A percentile compares a stretch with the other conserved stretches of the same genome.
Conservation (phyloP, 37 sponge, comb jelly and placozoan genomes). For the Diacarnus erythraeanus region DNA sequence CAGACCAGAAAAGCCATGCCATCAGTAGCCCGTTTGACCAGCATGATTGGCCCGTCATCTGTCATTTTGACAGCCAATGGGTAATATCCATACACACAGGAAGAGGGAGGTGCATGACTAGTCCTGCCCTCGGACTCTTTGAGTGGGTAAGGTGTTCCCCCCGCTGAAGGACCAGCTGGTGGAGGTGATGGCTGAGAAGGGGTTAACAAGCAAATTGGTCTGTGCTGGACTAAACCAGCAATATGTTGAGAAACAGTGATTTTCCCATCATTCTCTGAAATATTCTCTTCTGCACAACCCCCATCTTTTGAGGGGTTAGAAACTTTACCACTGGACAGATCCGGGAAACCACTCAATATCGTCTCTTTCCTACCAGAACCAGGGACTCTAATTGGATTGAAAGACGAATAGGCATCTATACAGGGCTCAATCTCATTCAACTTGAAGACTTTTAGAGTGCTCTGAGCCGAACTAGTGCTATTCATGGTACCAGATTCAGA, state of each 20-base stretch:
- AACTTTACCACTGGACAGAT: neutral
- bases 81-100: slow-evolving; percentile 20
- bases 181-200: slow-evolving; percentile 6
- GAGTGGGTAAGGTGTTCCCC: neutral
- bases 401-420: neutral
- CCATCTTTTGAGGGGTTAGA: neutral
- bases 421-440: slow-evolving; percentile 50
- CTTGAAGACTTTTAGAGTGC: slow-evolving; percentile 53
- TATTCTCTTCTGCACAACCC: neutral
- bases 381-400: neutral
- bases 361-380: neutral
- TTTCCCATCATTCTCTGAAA: neutral
- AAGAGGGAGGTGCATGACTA: neutral
- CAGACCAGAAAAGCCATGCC: slow-evolving; percentile 50
- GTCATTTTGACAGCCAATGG: slow-evolving; percentile 35
- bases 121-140: no score
- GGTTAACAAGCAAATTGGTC: slow-evolving; percentile 55
- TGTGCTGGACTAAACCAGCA: slow-evolving; percentile 69
- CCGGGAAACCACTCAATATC: neutral
- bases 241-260: slow-evolving; percentile 37
- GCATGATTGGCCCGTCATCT: slow-evolving; percentile 54
- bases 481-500: slow-evolving; percentile 1
- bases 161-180: neutral
- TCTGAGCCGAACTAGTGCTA: slow-evolving; percentile 3
- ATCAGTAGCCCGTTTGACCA: slow-evolving; percentile 65